A percentile compares a stretch with the other conserved stretches of the same genome.
phyloP scores from a whole-genome alignment of 2,888 invertebrate genomes.

The Nomada fabriciana region DNA sequence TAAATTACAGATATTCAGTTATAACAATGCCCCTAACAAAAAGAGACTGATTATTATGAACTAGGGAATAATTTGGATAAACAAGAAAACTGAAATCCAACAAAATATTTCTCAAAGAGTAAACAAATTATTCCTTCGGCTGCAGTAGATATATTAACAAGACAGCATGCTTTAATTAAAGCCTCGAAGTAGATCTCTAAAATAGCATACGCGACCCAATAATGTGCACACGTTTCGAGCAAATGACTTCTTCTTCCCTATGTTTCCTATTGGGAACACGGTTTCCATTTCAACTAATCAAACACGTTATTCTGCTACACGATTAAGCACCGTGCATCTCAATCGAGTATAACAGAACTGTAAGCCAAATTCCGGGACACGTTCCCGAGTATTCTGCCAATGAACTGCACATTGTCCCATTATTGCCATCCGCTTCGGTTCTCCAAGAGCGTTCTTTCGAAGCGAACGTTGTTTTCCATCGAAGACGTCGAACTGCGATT shows the following conservation, averaged over 20 bases:
- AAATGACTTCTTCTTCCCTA: too few species aligned
- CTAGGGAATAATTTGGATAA: too few species aligned
- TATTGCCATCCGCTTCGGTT: not conserved
- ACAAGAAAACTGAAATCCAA: too few species aligned
- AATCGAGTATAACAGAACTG: not conserved
- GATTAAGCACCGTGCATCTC: not conserved
- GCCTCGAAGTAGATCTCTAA: too few species aligned
- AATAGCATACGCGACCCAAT: too few species aligned
- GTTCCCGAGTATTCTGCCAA: not conserved
- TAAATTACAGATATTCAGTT: not conserved
- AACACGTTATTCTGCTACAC: not conserved
- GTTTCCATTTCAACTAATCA: conserved; percentile 5
- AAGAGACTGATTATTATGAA: too few species aligned
- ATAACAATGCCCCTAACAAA: not conserved
- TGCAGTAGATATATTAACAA: too few species aligned
- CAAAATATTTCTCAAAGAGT: too few species aligned
- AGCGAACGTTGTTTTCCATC: conserved; percentile 8
- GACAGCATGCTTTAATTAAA: too few species aligned
- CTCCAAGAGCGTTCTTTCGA: conserved; percentile 4
- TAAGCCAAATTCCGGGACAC: not conserved
- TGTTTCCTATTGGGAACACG: not conserved
- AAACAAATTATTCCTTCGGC: too few species aligned
- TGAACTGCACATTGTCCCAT: not conserved
- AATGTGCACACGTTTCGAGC: too few species aligned
- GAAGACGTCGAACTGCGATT: conserved; percentile 23